Evolutionary conservation across 2,888 invertebrate species (phyloP).

Genomic region (Junonia oenone): DNA sequence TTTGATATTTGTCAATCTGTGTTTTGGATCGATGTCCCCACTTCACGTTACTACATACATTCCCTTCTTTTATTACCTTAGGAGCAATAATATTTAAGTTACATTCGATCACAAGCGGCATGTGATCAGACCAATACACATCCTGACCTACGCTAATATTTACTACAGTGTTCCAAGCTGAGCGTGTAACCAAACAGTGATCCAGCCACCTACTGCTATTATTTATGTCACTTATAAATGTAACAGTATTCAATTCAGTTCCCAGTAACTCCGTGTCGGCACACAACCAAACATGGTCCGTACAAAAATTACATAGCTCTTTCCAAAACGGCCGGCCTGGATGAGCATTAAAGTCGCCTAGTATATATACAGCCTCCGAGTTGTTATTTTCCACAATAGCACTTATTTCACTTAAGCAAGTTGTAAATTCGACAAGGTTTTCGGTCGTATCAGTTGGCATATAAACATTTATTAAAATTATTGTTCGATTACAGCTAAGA

Average conservation of each 20-base stretch:
- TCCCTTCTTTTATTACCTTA: background rate
- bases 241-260: conserved; percentile 11
- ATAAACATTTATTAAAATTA: background rate
- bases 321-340: no score
- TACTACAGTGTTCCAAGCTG: conserved; percentile 16
- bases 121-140: no score
- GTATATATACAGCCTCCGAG: background rate
- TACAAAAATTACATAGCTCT: background rate
- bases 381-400: no score
- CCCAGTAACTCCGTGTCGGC: background rate
- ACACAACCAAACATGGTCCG: no score
- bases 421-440: background rate
- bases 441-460: conserved; percentile 1
- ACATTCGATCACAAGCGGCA: no score
- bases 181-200: conserved; percentile 22
- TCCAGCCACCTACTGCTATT: conserved; percentile 24
- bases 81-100: background rate
- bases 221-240: conserved; percentile 18
- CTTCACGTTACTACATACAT: background rate
- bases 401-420: background rate
- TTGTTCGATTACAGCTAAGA: background rate
- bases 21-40: background rate
- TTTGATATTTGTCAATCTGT: background rate
- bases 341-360: no score
- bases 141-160: conserved; percentile 16